phyloP scores from a whole-genome alignment of 2,888 invertebrate species.

The Epinotia demarniana region DNA sequence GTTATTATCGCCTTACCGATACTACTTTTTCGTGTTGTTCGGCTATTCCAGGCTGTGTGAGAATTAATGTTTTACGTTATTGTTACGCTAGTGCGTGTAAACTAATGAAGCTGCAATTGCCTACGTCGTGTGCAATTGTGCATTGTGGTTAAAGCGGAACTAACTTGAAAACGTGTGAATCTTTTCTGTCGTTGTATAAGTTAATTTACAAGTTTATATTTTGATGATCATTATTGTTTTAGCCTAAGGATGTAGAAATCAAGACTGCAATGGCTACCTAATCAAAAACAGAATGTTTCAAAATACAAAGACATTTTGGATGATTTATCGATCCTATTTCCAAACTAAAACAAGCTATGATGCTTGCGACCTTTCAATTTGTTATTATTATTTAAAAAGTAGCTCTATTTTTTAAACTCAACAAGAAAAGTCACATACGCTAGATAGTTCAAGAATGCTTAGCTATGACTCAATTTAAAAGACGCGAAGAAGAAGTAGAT shows the following conservation, averaged over 20 bases:
- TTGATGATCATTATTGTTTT: neutral
- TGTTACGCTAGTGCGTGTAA: conserved; percentile 4
- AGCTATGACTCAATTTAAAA: too few relatives aligned
- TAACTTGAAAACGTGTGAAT: neutral
- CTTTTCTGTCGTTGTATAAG: neutral
- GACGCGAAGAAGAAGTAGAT: too few relatives aligned
- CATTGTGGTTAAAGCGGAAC: neutral
- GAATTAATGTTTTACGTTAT: neutral
- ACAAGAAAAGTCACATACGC: too few relatives aligned
- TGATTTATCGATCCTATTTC: too few relatives aligned
- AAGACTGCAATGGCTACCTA: neutral
- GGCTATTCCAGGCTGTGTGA: neutral
- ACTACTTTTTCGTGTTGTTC: neutral
- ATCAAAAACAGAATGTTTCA: neutral
- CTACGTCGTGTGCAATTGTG: conserved; percentile 12
- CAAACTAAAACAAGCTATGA: too few relatives aligned
- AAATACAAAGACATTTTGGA: neutral
- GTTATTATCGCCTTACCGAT: neutral
- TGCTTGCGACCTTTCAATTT: too few relatives aligned
- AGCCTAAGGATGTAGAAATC: neutral
- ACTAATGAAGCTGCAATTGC: neutral
- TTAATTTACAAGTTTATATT: too few relatives aligned
- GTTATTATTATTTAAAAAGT: too few relatives aligned
- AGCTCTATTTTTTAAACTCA: too few relatives aligned
- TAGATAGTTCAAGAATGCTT: too few relatives aligned